A percentile compares a stretch with the other conserved stretches of the same genome.
Conservation (phyloP, 2,888 invertebrate species). For the Pseudococcus longispinus region DNA sequence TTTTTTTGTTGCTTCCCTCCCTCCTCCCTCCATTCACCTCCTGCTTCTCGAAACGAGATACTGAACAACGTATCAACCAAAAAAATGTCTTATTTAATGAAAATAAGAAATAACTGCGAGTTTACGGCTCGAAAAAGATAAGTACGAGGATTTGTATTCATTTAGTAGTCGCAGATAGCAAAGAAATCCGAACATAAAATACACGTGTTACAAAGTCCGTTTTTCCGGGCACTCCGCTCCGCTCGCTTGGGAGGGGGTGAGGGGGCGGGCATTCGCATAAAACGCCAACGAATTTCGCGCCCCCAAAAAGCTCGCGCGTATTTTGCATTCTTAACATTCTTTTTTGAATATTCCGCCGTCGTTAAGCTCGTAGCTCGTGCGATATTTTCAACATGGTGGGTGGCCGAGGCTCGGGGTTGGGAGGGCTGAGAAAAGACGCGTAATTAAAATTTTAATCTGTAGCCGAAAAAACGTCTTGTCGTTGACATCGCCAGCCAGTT, state of each 20-base stretch:
- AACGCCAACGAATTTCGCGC: not conserved
- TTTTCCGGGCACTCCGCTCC: not conserved
- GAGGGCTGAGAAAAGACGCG: not conserved
- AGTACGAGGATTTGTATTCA: slow-evolving; percentile 18
- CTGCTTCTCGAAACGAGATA: not conserved
- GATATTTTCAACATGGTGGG: not conserved
- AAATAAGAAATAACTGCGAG: slow-evolving; percentile 26
- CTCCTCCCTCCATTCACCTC: not conserved
- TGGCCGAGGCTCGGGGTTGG: not conserved
- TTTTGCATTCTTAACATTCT: slow-evolving; percentile 4
- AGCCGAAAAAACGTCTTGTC: not conserved
- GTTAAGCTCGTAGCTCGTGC: not conserved
- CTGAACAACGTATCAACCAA: not conserved
- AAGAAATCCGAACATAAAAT: slow-evolving; percentile 22
- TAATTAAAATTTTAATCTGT: slow-evolving; percentile 16
- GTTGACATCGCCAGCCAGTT: not conserved
- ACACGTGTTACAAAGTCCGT: slow-evolving; percentile 13
- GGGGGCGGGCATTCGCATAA: not conserved
- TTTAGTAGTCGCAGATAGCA: slow-evolving; percentile 19
- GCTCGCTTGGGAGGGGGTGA: no score
- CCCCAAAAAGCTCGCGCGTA: not conserved
- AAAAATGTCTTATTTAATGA: slow-evolving; percentile 23
- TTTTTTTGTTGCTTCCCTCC: not conserved
- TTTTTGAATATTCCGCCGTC: slow-evolving; percentile 4
- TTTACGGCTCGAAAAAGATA: slow-evolving; percentile 22